Conservation (phyloP, 2,113 vertebrate species). For the Trematocara unimaculatum region DNA sequence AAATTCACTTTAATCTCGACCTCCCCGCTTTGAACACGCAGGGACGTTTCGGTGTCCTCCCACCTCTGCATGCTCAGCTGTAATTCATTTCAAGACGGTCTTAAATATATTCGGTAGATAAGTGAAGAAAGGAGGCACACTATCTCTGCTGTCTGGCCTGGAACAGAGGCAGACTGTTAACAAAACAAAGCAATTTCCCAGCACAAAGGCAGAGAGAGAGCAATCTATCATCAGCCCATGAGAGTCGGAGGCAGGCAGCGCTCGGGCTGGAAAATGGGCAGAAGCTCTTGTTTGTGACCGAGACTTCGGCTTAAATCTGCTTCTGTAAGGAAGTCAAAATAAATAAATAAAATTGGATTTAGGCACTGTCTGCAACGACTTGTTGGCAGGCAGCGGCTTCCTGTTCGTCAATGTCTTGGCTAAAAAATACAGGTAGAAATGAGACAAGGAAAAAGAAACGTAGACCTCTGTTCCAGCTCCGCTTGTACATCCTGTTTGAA, state of each 20-base stretch:
- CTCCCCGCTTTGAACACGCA: neutral
- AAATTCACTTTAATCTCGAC: neutral
- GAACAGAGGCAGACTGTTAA: conserved; percentile 52
- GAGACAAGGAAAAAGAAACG: neutral
- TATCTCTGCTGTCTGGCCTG: conserved; percentile 42
- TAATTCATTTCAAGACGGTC: neutral
- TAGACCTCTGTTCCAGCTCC: neutral
- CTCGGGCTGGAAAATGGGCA: neutral
- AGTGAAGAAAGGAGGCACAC: conserved; percentile 10
- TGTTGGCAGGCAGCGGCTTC: neutral
- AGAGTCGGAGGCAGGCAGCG: conserved; percentile 6
- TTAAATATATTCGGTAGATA: conserved; percentile 28
- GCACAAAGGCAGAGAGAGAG: conserved; percentile 53
- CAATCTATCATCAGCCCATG: conserved; percentile 62
- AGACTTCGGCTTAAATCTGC: conserved; percentile 28
- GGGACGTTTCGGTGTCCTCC: neutral
- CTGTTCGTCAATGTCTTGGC: neutral
- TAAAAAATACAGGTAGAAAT: neutral
- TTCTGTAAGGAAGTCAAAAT: neutral
- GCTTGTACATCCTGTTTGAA: neutral
- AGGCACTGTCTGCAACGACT: neutral
- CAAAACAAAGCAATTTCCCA: conserved; percentile 70
- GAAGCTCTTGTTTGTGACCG: conserved; percentile 32
- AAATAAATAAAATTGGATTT: neutral
- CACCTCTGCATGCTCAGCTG: neutral